Conservation (phyloP, 2,888 invertebrate species). For the Ceratothoa steindachneri region DNA sequence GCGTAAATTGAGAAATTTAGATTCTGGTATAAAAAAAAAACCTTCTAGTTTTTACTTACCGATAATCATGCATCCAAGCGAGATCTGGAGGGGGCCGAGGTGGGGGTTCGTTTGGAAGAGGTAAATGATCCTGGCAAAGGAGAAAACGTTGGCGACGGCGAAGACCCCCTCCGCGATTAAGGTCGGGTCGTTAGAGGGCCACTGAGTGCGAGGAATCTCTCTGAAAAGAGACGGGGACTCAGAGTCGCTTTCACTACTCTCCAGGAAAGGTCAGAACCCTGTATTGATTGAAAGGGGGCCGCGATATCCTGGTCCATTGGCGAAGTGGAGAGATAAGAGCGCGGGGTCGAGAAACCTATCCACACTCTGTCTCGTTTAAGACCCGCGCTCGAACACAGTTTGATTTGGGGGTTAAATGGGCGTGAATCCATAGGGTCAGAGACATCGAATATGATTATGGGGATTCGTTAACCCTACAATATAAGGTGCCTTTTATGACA, state of each 20-base stretch:
- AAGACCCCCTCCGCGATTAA: conserved; percentile 58
- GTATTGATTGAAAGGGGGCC: background rate
- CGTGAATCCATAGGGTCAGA: no score
- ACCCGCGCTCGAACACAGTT: no score
- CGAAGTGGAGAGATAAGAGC: no score
- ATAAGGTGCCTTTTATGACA: no score
- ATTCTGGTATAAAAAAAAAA: no score
- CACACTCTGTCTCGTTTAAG: no score
- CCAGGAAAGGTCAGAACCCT: background rate
- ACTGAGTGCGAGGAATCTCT: conserved; percentile 53
- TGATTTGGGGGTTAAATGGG: no score
- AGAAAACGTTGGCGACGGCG: conserved; percentile 59
- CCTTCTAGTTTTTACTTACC: conserved; percentile 41
- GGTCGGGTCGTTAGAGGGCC: conserved; percentile 58
- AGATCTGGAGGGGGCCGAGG: conserved; percentile 58
- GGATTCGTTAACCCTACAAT: no score
- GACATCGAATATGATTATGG: no score
- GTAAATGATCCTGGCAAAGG: conserved; percentile 59
- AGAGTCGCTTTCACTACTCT: background rate
- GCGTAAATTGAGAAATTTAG: no score
- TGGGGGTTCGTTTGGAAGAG: conserved; percentile 59
- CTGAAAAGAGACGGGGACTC: conserved; percentile 20
- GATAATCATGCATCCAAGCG: conserved; percentile 59
- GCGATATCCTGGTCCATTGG: background rate
- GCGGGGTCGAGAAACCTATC: no score